These are phyloP conservation scores for Ictalurus punctatus DNA, from an alignment of 2,113 vertebrate genomes.

Conservation along the genomic window DNA sequence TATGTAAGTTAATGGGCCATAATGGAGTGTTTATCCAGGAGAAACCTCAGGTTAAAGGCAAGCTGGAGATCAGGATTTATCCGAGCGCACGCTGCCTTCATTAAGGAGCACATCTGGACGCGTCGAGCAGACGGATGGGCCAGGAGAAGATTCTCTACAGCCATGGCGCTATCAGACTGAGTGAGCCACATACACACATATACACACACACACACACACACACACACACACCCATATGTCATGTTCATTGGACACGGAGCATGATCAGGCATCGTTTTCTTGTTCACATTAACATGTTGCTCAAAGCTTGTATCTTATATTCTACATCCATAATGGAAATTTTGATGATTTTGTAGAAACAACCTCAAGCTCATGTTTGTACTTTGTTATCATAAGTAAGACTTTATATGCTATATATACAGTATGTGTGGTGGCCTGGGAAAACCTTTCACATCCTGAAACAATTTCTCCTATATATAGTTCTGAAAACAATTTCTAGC, in stretches of 20 bases:
- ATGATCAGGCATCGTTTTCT: not conserved
- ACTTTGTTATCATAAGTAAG: not conserved
- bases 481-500: not conserved
- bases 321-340: not conserved
- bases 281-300: not conserved
- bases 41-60: constrained; percentile 59
- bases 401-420: not conserved
- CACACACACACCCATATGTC: constrained; percentile 31
- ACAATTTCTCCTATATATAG: not conserved
- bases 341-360: not conserved
- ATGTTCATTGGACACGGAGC: not conserved
- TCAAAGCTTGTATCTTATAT: not conserved
- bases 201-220: not conserved
- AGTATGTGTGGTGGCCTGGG: not conserved
- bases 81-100: constrained; percentile 52
- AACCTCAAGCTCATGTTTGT: not conserved
- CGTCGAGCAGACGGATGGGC: constrained; percentile 43
- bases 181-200: not conserved
- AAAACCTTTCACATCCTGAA: not conserved
- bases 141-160: constrained; percentile 35
- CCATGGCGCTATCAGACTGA: constrained; percentile 31
- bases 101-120: constrained; percentile 58
- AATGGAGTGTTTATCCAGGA: constrained; percentile 57
- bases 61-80: constrained; percentile 52
- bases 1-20: constrained; percentile 57